Evolutionary conservation across 2,797 vertebrate species (phyloP), one percentile per base, ranked within the genome.

Genomic region (Brachyrhaphis roseni): DNA sequence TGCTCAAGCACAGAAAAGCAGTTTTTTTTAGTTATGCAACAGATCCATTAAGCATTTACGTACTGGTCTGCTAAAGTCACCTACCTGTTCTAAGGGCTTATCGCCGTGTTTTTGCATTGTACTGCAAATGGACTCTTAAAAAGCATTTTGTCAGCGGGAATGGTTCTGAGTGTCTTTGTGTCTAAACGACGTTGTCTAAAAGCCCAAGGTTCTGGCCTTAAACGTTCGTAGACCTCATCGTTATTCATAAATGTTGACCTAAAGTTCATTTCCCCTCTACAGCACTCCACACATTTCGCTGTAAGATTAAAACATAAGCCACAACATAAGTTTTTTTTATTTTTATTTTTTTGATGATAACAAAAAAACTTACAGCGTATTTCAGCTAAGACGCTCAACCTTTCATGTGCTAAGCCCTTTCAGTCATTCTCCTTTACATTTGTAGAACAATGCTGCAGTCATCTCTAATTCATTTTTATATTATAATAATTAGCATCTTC

Each of bases 11-110:
- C 66, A 43, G 12, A 70, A 45, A 70, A 45, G 66, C 66, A 28
- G 4, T 49, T 49, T 49, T 49, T 49, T 26, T 2, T 26, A 39
- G 47, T 53, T 74, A 49, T 34, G n/a, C 16, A 74, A 36, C 28
- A 70, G 41, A 70, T 70, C 66, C 66, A 70, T 70, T 70, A 70
- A 45, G 66, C 41, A 45, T 70, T 70, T 70, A 70, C 26, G 2
- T 70, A 70, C 12, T 70, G 66, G 66, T 70, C 39, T 70, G 66
- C 41, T n/a, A 12, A 45, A 70, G 66, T 70, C 66, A 70, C 41
- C 66, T 70, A 70, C 12, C 66, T 70, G 23, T n/a, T 43, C 39
- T 70, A 45, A 70, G 66, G 66, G 41, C 66, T 70, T 45, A n/a
- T 70, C 11, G 43, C 39, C 4, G 16, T 75, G 34, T 28, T 75